phyloP scores from a whole-genome alignment of 1,140 invertebrate genomes.

The Lordiphosa mommai region DNA sequence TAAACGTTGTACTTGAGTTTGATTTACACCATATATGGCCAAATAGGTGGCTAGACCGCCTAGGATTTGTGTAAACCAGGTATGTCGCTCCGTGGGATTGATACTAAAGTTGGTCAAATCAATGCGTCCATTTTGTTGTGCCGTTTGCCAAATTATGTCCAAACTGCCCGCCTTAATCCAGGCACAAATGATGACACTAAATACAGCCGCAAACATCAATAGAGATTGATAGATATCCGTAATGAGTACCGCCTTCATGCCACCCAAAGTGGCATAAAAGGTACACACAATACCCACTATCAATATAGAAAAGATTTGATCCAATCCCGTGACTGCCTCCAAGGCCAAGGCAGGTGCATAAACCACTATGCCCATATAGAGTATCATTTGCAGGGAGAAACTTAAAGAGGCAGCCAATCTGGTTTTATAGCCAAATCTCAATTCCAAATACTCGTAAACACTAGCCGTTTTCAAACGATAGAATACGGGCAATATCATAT shows the following conservation, averaged over 20 bases:
- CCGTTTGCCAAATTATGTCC: constrained; percentile 84
- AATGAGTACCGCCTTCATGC: constrained; percentile 93
- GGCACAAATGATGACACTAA: constrained; percentile 88
- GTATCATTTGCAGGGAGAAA: constrained; percentile 90
- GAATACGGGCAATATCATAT: constrained; percentile 93
- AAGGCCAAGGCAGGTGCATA: constrained; percentile 95
- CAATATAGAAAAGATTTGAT: constrained; percentile 87
- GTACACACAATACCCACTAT: constrained; percentile 90
- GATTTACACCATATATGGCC: constrained; percentile 90
- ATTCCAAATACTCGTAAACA: constrained; percentile 94
- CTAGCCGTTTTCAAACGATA: constrained; percentile 92
- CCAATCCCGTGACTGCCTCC: constrained; percentile 91
- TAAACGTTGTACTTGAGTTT: constrained; percentile 92
- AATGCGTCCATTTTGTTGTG: constrained; percentile 84
- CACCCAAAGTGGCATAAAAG: constrained; percentile 92
- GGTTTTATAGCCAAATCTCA: constrained; percentile 86
- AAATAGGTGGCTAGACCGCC: constrained; percentile 88
- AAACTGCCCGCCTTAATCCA: constrained; percentile 84
- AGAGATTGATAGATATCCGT: constrained; percentile 92
- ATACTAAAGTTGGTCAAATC: constrained; percentile 82
- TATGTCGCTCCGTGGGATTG: constrained; percentile 88
- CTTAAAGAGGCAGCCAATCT: constrained; percentile 87
- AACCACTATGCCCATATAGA: constrained; percentile 96
- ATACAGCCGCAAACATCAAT: constrained; percentile 88
- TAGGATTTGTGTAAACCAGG: constrained; percentile 86